A percentile compares a stretch with the other conserved stretches of the same genome.
These are phyloP conservation scores for Promerops cafer DNA, from an alignment of 2,113 vertebrate species.

Conservation along the genomic window DNA sequence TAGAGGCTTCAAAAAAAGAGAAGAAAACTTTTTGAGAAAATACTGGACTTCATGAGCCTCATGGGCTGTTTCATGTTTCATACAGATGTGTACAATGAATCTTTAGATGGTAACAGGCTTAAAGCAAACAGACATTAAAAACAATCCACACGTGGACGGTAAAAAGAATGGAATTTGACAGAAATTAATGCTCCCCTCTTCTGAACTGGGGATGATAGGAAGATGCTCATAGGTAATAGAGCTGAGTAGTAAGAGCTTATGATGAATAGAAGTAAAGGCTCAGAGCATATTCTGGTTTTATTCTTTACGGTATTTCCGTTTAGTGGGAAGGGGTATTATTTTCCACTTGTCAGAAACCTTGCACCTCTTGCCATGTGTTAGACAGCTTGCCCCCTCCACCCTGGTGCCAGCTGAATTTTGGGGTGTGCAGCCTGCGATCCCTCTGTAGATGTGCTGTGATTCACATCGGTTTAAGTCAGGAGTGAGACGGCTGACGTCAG, in stretches of 20 bases:
- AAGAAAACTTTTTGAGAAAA: background rate
- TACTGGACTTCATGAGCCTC: background rate
- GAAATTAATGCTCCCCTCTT: background rate
- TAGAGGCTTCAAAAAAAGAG: background rate
- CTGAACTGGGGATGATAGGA: background rate
- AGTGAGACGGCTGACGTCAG: rapidly evolving
- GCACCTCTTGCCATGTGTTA: background rate
- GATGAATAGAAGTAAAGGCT: background rate
- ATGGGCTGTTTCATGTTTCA: background rate
- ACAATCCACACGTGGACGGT: background rate
- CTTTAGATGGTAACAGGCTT: background rate
- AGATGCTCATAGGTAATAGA: background rate
- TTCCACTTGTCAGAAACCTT: background rate
- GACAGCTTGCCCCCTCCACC: background rate
- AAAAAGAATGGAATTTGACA: background rate
- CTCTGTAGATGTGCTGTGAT: background rate
- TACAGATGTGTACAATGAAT: background rate
- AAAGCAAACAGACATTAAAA: background rate
- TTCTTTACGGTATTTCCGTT: background rate
- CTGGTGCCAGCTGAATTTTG: background rate
- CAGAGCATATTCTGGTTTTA: background rate
- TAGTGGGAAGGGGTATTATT: background rate
- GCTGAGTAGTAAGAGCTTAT: background rate
- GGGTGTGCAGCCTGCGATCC: background rate
- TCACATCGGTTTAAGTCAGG: background rate